Percentiles rank a stretch among this genome's conserved stretches.
phyloP scores from a whole-genome alignment of 2,888 invertebrate species.

The Atethmia centrago region DNA sequence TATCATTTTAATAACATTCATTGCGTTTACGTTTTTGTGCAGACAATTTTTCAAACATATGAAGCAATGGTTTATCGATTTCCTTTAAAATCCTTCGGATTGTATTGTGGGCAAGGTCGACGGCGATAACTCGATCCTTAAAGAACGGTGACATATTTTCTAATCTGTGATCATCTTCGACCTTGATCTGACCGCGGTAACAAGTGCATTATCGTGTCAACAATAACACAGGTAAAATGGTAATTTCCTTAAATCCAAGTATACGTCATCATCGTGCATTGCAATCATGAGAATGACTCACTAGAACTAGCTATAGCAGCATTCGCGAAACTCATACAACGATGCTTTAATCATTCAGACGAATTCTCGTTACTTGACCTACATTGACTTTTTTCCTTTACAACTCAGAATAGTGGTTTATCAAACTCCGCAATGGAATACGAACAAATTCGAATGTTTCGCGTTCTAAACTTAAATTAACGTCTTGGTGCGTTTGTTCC shows the following conservation, averaged over 20 bases:
- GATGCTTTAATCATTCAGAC: slow-evolving; percentile 7
- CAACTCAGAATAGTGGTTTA: neutral
- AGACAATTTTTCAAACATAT: too few species aligned
- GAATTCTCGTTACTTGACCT: slow-evolving; percentile 14
- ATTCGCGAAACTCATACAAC: slow-evolving; percentile 35
- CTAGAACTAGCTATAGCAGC: slow-evolving; percentile 18
- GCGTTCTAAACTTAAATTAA: slow-evolving; percentile 40
- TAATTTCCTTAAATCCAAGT: slow-evolving; percentile 59
- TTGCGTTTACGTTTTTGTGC: too few species aligned
- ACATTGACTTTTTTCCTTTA: slow-evolving; percentile 45
- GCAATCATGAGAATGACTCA: slow-evolving; percentile 61
- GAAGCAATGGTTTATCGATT: too few species aligned
- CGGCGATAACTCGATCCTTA: too few species aligned
- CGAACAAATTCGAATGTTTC: slow-evolving; percentile 27
- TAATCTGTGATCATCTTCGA: slow-evolving; percentile 10
- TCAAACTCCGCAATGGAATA: slow-evolving; percentile 63
- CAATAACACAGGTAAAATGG: slow-evolving; percentile 59
- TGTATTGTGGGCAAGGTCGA: too few species aligned
- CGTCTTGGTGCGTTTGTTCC: slow-evolving; percentile 67
- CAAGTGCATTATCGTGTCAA: slow-evolving; percentile 47
- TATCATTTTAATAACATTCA: too few species aligned
- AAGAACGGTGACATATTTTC: neutral
- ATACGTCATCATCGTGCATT: slow-evolving; percentile 47
- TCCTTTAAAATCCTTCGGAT: too few species aligned
- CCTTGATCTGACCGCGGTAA: slow-evolving; percentile 55